phyloP scores from a whole-genome alignment of 2,888 invertebrate genomes.

The Masnerella sp. region DNA sequence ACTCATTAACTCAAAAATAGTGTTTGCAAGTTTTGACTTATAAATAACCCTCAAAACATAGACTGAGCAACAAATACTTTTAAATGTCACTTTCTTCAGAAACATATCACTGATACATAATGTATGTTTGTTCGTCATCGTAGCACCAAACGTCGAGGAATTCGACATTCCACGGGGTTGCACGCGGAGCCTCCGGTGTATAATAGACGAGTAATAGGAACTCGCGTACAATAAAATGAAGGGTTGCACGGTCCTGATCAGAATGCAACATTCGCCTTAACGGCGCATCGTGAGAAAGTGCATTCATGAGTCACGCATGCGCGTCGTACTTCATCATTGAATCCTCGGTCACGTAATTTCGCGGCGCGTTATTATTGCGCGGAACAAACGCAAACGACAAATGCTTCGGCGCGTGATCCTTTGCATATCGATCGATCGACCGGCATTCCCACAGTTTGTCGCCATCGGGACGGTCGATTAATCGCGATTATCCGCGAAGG shows the following conservation, averaged over 20 bases:
- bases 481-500: conserved; percentile 20
- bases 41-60: too few species aligned
- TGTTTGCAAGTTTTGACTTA: too few species aligned
- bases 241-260: conserved; percentile 33
- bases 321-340: conserved; percentile 67
- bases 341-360: conserved; percentile 66
- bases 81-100: too few species aligned
- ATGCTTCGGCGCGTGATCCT: conserved; percentile 25
- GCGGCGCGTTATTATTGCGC: conserved; percentile 48
- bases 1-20: too few species aligned
- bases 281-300: conserved; percentile 72
- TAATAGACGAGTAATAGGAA: conserved; percentile 28
- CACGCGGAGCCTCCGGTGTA: background rate
- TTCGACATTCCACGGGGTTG: too few species aligned
- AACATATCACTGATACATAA: too few species aligned
- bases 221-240: conserved; percentile 29
- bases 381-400: conserved; percentile 45
- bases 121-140: too few species aligned
- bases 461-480: conserved; percentile 5
- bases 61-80: too few species aligned
- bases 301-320: conserved; percentile 66
- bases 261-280: conserved; percentile 31
- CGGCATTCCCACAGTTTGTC: conserved; percentile 31
- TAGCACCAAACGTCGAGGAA: too few species aligned
- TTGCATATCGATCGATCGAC: conserved; percentile 41